Conservation (phyloP, 2,888 invertebrate genomes). For the Helicoverpa assulta region DNA sequence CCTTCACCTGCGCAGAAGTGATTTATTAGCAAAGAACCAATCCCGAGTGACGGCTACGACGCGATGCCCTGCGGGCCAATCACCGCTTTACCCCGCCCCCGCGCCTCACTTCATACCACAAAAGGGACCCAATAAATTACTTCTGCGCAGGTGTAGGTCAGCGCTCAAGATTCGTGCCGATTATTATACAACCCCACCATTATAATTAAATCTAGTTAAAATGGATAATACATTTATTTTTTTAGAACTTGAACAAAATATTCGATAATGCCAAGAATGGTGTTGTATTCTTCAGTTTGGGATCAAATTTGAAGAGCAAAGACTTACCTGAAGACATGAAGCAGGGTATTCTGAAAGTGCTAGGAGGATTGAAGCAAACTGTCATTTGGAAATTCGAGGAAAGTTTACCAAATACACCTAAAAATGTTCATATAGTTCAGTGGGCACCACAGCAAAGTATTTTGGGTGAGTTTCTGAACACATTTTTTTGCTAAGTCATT, state of each 20-base stretch:
- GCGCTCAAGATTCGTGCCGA: no score
- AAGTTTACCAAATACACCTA: conserved; percentile 62
- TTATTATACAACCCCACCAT: no score
- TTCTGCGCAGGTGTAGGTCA: no score
- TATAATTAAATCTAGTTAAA: no score
- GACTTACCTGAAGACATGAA: conserved; percentile 72
- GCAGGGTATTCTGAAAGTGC: conserved; percentile 72
- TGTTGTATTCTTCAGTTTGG: conserved; percentile 85
- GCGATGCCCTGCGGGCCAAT: no score
- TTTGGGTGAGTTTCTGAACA: conserved; percentile 63
- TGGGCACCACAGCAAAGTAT: conserved; percentile 79
- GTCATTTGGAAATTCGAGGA: conserved; percentile 82
- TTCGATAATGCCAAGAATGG: conserved; percentile 79
- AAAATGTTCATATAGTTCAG: conserved; percentile 70
- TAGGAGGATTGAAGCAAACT: conserved; percentile 79
- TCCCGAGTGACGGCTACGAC: no score
- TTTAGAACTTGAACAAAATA: conserved; percentile 75
- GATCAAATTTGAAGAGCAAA: conserved; percentile 78
- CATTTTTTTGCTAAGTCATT: no score
- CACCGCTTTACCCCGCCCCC: no score
- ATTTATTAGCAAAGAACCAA: no score
- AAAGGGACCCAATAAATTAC: no score
- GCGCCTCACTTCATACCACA: no score
- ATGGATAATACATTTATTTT: not conserved
- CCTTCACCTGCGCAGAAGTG: no score